Base-by-base conservation (phyloP, 2,113 vertebrate species). In the Rhinopomastus cyanomelas region DNA sequence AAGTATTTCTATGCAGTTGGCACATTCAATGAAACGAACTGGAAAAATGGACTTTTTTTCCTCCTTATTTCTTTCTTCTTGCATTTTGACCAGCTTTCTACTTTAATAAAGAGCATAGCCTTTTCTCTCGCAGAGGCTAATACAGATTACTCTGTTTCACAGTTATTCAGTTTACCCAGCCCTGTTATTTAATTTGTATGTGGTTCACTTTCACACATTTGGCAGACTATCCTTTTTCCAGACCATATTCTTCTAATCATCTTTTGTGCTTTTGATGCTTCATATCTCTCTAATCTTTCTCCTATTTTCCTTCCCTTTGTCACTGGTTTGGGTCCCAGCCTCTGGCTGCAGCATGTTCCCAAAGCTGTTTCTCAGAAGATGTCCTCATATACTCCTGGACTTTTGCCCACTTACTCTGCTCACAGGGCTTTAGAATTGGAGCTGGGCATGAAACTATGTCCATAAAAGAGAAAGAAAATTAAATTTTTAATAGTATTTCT, bases 161-260 rank as follows among this genome's bases (percentile, higher is more conserved):
- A 67, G 67, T 57, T 65, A 23, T 56, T 91, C 34, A 59, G 18
- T 4, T 79, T 75, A 79, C 25, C 67, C 62, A 78, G 30, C 27
- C 73, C 52, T 81, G 27, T 44, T 87, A 75, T 71, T 87, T 71
- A 77, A 57, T 82, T 87, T 87, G 15, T 79, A 72, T 39, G 66
- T 81, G 82, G 55, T 68, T 88, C 34, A 55, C 15, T 61, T 87
- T 57, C 56, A 84, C 77, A 69, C 61, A 39, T 77, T 87, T 82
- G 85, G 81, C 75, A 92, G 75, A 87, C 52, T 36, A 9, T 89
- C 48, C 44, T 64, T 93, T 88, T 91, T 89, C 89, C 85, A 95
- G 60, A 85, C 32, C 73, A 55, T 55, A 64, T 80, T 93, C 91
- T 86, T 90, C 62, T 66, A 78, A 72, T 79, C 5, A 1, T 29